Percentiles rank a stretch among this genome's conserved stretches.
These are phyloP conservation scores for Drosophila chauvacae DNA, from an alignment of 1,140 invertebrate species.

Conservation along the genomic window DNA sequence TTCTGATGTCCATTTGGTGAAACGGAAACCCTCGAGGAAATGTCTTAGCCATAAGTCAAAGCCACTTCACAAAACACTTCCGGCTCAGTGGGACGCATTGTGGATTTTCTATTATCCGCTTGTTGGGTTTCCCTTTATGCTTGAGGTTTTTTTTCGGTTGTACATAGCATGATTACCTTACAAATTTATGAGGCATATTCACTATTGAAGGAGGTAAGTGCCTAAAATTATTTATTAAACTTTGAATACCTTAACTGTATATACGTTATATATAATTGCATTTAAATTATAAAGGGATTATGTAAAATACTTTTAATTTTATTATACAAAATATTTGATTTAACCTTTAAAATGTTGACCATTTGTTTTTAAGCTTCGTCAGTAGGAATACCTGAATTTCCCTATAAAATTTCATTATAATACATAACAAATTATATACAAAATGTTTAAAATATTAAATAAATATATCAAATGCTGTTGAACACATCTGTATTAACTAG, in stretches of 20 bases:
- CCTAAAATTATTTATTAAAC: neutral
- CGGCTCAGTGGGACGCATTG: constrained; percentile 52
- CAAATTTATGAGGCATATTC: neutral
- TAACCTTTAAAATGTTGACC: no score
- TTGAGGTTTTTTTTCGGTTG: constrained; percentile 16
- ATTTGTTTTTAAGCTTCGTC: no score
- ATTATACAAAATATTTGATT: no score
- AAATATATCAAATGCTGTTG: neutral
- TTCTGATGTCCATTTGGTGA: constrained; percentile 22
- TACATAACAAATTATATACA: no score
- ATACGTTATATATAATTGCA: no score
- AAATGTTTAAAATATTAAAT: neutral
- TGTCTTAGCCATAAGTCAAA: constrained; percentile 64
- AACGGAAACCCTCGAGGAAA: constrained; percentile 35
- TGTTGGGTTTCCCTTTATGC: constrained; percentile 53
- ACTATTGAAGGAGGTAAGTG: no score
- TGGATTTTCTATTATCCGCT: constrained; percentile 60
- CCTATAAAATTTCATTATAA: no score
- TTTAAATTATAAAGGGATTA: neutral
- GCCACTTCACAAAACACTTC: constrained; percentile 62
- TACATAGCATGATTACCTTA: neutral
- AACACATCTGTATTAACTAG: neutral
- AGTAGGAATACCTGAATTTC: no score
- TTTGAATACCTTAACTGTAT: no score
- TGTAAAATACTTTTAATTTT: no score